Evolutionary conservation across 2,888 invertebrate genomes (phyloP).

Genomic region (Lithophane ornitopus): DNA sequence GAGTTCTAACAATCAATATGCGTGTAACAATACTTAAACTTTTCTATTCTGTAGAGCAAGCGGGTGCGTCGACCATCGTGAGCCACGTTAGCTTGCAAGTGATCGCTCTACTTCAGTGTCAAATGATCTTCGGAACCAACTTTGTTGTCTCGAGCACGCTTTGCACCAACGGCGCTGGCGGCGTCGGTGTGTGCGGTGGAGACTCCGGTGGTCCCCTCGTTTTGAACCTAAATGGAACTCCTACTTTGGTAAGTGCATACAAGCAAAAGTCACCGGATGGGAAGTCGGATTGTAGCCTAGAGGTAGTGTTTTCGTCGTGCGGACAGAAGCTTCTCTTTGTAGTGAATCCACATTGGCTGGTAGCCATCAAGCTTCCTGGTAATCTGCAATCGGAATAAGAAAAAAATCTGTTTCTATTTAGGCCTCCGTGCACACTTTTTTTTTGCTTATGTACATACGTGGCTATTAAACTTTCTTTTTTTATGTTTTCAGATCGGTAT

Average conservation of each 20-base stretch:
- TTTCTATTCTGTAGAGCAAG: slow-evolving; percentile 65
- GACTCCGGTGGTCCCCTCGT: slow-evolving; percentile 80
- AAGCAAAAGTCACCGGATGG: not conserved
- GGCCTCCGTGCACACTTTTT: not conserved
- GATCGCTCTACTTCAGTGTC: slow-evolving; percentile 71
- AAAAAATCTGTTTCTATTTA: no score
- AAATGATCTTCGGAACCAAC: slow-evolving; percentile 61
- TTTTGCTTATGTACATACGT: not conserved
- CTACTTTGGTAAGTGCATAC: slow-evolving; percentile 25
- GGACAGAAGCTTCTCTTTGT: not conserved
- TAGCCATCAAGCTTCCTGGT: not conserved
- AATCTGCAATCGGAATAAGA: not conserved
- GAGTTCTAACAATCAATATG: no score
- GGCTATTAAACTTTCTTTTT: not conserved
- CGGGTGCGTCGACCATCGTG: slow-evolving; percentile 67
- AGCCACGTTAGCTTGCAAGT: slow-evolving; percentile 76
- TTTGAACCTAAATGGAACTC: slow-evolving; percentile 59
- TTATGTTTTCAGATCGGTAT: slow-evolving; percentile 75
- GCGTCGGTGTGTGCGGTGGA: slow-evolving; percentile 77
- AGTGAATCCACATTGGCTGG: not conserved
- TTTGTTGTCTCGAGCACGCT: slow-evolving; percentile 70
- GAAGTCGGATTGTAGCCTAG: not conserved
- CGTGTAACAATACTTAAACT: no score
- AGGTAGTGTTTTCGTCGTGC: not conserved
- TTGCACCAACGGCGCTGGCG: slow-evolving; percentile 77